Evolutionary conservation across 2,797 vertebrate genomes (phyloP).

Genomic region (Sebastes itinus): DNA sequence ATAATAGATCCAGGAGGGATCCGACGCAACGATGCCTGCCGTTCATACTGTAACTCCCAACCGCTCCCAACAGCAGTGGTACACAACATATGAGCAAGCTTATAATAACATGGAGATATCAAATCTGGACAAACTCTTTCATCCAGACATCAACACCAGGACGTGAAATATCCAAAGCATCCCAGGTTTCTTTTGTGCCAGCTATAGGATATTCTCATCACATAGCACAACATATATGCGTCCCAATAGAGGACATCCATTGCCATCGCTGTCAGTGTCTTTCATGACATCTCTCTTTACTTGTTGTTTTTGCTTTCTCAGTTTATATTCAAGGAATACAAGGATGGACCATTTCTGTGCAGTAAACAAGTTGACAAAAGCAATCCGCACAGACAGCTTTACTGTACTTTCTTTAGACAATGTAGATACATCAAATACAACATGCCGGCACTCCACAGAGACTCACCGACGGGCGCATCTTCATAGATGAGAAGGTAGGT

Average conservation of each 20-base stretch:
- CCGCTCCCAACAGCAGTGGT: background rate
- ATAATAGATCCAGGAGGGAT: conserved; percentile 45
- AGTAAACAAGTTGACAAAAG: conserved; percentile 22
- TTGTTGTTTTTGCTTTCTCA: conserved; percentile 20
- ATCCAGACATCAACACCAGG: background rate
- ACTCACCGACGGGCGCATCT: conserved; percentile 84
- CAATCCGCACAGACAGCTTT: conserved; percentile 8
- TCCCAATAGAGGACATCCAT: conserved; percentile 18
- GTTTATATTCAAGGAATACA: conserved; percentile 28
- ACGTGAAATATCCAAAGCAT: background rate
- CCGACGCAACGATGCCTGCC: background rate
- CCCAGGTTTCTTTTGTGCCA: background rate
- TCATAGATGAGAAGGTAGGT: conserved; percentile 86
- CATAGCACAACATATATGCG: background rate
- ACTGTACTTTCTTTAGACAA: conserved; percentile 28
- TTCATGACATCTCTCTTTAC: conserved; percentile 17
- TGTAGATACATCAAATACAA: background rate
- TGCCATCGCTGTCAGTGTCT: conserved; percentile 14
- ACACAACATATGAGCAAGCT: conserved; percentile 9
- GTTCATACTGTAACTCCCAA: background rate
- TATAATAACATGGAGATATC: conserved; percentile 26
- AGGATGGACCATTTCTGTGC: conserved; percentile 6
- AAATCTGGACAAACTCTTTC: conserved; percentile 10
- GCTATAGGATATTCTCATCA: conserved; percentile 3
- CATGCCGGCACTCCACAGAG: background rate